Evolutionary conservation across 2,113 vertebrate genomes (phyloP).

Genomic region (Gopherus evgoodei): DNA sequence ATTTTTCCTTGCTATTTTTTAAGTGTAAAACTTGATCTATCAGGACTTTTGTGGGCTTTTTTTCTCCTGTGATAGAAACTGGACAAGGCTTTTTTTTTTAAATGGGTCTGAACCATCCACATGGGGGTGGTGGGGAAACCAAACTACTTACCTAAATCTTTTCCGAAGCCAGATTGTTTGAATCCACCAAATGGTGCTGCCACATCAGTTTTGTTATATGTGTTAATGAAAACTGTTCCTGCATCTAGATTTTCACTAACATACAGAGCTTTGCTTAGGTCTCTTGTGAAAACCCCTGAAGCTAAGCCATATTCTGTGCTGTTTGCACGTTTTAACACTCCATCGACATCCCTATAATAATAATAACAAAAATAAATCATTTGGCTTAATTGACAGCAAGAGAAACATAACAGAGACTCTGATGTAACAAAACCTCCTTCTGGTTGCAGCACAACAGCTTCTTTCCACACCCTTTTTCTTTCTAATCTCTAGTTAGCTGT

Average conservation of each 20-base stretch:
- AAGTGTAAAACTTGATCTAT: background rate
- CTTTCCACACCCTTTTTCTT: background rate
- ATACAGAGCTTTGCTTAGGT: conserved; percentile 96
- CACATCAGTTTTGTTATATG: conserved; percentile 98
- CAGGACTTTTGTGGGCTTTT: background rate
- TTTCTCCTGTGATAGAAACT: background rate
- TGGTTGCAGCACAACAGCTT: background rate
- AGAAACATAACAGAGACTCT: background rate
- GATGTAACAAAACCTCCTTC: background rate
- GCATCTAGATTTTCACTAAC: conserved; percentile 94
- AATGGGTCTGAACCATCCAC: background rate
- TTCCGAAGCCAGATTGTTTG: conserved; percentile 97
- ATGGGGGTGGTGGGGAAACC: background rate
- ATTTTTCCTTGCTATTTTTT: background rate
- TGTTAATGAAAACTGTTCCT: conserved; percentile 97
- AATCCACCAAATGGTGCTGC: conserved; percentile 96
- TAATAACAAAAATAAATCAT: conserved; percentile 24
- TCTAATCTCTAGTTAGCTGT: background rate
- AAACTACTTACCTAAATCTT: conserved; percentile 90
- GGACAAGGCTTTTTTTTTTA: background rate
- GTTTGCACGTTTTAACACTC: conserved; percentile 91
- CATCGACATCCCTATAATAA: conserved; percentile 86
- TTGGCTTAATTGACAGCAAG: background rate
- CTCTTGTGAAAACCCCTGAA: conserved; percentile 95
- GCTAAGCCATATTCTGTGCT: conserved; percentile 95